These are phyloP conservation scores for Pantala flavescens DNA, from an alignment of 1,140 invertebrate genomes.

Conservation along the genomic window DNA sequence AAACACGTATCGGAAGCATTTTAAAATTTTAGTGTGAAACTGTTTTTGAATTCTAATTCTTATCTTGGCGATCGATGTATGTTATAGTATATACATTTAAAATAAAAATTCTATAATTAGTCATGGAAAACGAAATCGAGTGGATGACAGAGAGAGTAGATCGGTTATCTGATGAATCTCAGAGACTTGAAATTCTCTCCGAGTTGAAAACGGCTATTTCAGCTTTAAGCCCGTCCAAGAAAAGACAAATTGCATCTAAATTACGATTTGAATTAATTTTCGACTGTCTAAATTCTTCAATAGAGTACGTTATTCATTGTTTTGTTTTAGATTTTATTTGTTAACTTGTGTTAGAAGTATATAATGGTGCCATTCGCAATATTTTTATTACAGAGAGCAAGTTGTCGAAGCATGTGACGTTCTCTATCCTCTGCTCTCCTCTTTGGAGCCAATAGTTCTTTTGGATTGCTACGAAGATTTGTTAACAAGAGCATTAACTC, in stretches of 20 bases:
- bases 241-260: conserved; percentile 24
- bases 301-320: conserved; percentile 30
- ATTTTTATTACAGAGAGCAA: conserved; percentile 32
- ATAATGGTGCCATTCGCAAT: conserved; percentile 18
- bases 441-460: conserved; percentile 32
- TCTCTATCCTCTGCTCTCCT: conserved; percentile 31
- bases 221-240: conserved; percentile 24
- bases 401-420: conserved; percentile 36
- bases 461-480: conserved; percentile 33
- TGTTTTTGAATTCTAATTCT: too few relatives aligned
- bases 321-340: conserved; percentile 17
- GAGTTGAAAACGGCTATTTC: conserved; percentile 32
- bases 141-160: neutral
- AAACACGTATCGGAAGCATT: too few relatives aligned
- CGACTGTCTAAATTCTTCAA: conserved; percentile 32
- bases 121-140: too few relatives aligned
- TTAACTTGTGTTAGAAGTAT: neutral
- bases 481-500: conserved; percentile 33
- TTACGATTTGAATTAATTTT: conserved; percentile 30
- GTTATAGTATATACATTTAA: too few relatives aligned
- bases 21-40: too few relatives aligned
- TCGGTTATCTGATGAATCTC: conserved; percentile 25
- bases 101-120: too few relatives aligned
- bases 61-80: too few relatives aligned
- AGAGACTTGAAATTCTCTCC: conserved; percentile 27